Conservation (phyloP, 2,113 vertebrate species). For the Dolichallabes microphthalmus region DNA sequence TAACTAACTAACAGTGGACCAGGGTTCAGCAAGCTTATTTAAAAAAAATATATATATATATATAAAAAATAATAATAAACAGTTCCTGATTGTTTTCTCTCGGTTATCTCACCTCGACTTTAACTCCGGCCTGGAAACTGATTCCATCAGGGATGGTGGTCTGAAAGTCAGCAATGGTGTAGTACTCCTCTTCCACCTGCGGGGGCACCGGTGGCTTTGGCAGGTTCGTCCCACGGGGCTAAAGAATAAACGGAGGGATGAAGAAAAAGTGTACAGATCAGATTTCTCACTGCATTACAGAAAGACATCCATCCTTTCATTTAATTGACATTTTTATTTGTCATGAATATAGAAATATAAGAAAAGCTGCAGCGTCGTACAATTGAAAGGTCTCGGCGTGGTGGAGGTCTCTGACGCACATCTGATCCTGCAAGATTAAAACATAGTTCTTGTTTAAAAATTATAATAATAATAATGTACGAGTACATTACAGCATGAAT, state of each 20-base stretch:
- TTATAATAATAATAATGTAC: background rate
- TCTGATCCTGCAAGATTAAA: slow-evolving; percentile 76
- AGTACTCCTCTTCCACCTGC: slow-evolving; percentile 95
- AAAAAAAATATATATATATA: no score
- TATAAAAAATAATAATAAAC: background rate
- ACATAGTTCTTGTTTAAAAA: background rate
- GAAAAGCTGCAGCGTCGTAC: slow-evolving; percentile 73
- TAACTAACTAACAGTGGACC: no score
- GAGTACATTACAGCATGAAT: no score
- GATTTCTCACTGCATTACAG: background rate
- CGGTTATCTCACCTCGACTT: slow-evolving; percentile 85
- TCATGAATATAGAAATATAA: background rate
- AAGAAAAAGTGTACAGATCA: background rate
- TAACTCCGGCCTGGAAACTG: slow-evolving; percentile 95
- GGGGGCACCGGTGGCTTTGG: slow-evolving; percentile 92
- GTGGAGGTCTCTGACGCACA: slow-evolving; percentile 90
- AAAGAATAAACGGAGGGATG: background rate
- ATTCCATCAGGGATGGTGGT: slow-evolving; percentile 97
- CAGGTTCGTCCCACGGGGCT: slow-evolving; percentile 91
- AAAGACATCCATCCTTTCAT: background rate
- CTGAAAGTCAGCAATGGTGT: slow-evolving; percentile 98
- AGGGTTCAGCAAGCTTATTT: no score
- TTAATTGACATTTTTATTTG: background rate
- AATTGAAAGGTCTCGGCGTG: slow-evolving; percentile 94
- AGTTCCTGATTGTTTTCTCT: background rate